Conservation (phyloP, 2,888 invertebrate genomes). For the Acrocera orbiculus region DNA sequence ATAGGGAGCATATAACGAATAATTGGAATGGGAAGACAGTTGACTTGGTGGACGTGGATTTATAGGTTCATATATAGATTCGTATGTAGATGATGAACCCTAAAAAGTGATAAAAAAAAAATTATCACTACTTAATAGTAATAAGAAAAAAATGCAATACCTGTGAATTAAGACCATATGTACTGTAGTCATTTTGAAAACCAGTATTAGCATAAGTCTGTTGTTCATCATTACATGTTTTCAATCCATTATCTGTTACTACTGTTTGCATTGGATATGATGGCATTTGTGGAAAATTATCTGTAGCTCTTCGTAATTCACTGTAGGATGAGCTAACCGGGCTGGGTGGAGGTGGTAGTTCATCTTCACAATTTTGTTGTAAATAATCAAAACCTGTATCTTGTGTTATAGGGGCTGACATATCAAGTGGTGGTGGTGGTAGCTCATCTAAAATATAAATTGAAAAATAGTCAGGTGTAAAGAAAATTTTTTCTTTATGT, state of each 20-base stretch:
- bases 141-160: constrained; percentile 17
- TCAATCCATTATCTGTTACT: neutral
- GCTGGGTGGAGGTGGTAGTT: constrained; percentile 65
- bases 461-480: too few species aligned
- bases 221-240: neutral
- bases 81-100: constrained; percentile 60
- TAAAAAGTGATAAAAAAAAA: constrained; percentile 27
- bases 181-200: constrained; percentile 15
- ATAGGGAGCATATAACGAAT: constrained; percentile 49
- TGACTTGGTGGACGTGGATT: constrained; percentile 63
- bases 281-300: constrained; percentile 34
- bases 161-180: constrained; percentile 32
- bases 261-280: constrained; percentile 10
- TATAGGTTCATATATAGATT: constrained; percentile 84
- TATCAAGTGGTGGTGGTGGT: constrained; percentile 41
- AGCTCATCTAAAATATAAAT: constrained; percentile 30
- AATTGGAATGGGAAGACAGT: constrained; percentile 46
- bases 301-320: constrained; percentile 64
- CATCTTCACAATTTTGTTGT: constrained; percentile 33
- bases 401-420: constrained; percentile 25
- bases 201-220: constrained; percentile 16
- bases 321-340: constrained; percentile 85
- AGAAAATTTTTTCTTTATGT: too few species aligned
- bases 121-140: constrained; percentile 10
- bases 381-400: constrained; percentile 24